Evolutionary conservation across 1,140 invertebrate species (phyloP).

Genomic region (Mycetomoellerius zeteki): DNA sequence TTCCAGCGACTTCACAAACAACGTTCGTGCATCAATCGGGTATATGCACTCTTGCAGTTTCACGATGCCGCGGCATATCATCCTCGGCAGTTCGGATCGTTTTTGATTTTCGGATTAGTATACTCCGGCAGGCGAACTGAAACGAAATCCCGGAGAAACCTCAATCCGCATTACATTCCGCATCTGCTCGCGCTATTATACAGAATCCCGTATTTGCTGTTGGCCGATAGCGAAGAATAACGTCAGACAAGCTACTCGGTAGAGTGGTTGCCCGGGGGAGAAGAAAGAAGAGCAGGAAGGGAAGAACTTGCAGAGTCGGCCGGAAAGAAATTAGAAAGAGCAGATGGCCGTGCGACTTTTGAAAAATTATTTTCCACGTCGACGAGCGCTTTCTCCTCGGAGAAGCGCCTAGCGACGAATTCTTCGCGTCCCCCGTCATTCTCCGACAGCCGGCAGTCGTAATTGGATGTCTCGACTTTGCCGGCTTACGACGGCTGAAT

Average conservation of each 20-base stretch:
- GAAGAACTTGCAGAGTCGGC: constrained; percentile 41
- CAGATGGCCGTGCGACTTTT: constrained; percentile 54
- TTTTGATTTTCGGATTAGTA: constrained; percentile 54
- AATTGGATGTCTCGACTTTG: constrained; percentile 68
- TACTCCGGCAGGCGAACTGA: neutral
- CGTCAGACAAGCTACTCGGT: neutral
- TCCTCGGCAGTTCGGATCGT: constrained; percentile 20
- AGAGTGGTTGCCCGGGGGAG: neutral
- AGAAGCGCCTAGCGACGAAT: constrained; percentile 42
- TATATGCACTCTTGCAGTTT: constrained; percentile 1
- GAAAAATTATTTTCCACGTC: constrained; percentile 72
- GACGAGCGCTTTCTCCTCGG: constrained; percentile 35
- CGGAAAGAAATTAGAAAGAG: constrained; percentile 60
- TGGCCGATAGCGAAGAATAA: constrained; percentile 50
- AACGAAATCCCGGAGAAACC: constrained; percentile 46
- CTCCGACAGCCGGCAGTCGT: constrained; percentile 35
- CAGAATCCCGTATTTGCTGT: constrained; percentile 29
- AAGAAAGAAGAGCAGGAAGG: too few species aligned
- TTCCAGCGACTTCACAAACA: constrained; percentile 32
- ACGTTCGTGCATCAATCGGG: constrained; percentile 43
- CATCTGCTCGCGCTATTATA: constrained; percentile 36
- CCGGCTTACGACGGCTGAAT: constrained; percentile 44
- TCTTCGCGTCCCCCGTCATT: constrained; percentile 45
- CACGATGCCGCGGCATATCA: constrained; percentile 29
- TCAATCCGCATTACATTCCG: constrained; percentile 56